Evolutionary conservation across 2,113 vertebrate genomes (phyloP).

Genomic region (Taxidea taxus): DNA sequence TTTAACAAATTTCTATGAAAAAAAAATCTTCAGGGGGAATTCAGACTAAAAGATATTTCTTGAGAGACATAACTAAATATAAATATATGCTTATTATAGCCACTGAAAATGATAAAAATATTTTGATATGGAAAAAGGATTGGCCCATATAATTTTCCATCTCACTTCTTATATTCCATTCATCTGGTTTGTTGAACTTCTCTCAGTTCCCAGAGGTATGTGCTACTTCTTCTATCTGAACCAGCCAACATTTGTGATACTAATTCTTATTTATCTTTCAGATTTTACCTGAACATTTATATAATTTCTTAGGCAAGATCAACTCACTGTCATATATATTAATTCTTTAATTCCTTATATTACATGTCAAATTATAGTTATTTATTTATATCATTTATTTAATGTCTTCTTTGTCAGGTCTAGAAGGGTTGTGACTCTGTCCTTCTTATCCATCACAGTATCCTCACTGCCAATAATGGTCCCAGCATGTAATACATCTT

Average conservation of each 20-base stretch:
- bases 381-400: neutral
- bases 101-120: neutral
- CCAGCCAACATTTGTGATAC: too few species aligned
- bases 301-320: neutral
- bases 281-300: neutral
- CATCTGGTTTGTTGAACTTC: neutral
- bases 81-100: neutral
- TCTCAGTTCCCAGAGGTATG: neutral
- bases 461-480: neutral
- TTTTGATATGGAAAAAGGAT: neutral
- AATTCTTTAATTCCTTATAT: neutral
- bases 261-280: neutral
- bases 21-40: neutral
- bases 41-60: neutral
- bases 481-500: neutral
- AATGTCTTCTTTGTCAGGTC: neutral
- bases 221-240: neutral
- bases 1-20: neutral
- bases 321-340: neutral
- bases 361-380: neutral
- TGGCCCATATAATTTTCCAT: neutral
- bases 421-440: neutral
- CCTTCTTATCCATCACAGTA: neutral
- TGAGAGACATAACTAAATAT: neutral
- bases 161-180: neutral